Evolutionary conservation across 2,797 vertebrate genomes (phyloP).

Genomic region (Schizopygopsis pylzovi): DNA sequence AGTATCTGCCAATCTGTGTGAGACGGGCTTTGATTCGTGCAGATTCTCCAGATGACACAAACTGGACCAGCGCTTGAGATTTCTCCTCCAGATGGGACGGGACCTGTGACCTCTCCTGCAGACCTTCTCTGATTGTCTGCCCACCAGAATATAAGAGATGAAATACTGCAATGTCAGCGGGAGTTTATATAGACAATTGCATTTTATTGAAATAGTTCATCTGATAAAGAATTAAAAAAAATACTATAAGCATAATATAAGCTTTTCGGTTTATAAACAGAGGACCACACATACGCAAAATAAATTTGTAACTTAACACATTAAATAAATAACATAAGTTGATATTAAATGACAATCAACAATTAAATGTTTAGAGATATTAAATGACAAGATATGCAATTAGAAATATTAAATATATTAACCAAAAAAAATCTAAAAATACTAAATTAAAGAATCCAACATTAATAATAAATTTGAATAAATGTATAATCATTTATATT

Average conservation of each 20-base stretch:
- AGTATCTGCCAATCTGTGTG: slow-evolving; percentile 90
- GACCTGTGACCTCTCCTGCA: slow-evolving; percentile 77
- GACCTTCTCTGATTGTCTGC: slow-evolving; percentile 82
- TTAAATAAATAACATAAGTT: background rate
- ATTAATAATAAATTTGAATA: background rate
- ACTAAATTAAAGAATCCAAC: background rate
- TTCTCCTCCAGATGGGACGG: slow-evolving; percentile 84
- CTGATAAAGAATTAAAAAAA: background rate
- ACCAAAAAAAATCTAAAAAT: background rate
- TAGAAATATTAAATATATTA: background rate
- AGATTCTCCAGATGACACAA: slow-evolving; percentile 89
- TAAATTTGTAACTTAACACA: background rate
- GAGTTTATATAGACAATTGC: background rate
- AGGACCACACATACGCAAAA: background rate
- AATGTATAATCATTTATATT: background rate
- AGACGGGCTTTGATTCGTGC: slow-evolving; percentile 91
- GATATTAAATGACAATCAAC: background rate
- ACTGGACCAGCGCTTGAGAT: slow-evolving; percentile 84
- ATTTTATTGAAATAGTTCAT: background rate
- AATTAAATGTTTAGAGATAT: too few species aligned
- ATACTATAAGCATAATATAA: background rate
- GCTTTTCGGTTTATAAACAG: background rate
- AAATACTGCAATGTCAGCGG: background rate
- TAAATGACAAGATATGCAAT: background rate
- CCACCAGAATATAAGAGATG: background rate